Base-by-base conservation (phyloP, 2,797 vertebrate species). In the Poliocrania exsul region DNA sequence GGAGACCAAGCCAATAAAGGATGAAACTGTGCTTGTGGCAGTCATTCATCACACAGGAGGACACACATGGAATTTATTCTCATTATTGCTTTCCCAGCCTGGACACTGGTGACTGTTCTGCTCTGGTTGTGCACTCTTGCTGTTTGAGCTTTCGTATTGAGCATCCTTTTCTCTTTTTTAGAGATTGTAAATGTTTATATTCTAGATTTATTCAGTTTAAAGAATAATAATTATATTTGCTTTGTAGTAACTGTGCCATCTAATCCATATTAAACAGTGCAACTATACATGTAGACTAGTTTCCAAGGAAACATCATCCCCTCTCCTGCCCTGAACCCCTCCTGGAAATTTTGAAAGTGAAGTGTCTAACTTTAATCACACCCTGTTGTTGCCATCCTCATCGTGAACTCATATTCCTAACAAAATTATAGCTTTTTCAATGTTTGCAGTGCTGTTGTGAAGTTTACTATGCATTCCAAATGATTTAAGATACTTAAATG, bases 231-330 rank as follows among this genome's bases (percentile, higher is more conserved):
- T 82, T 91, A 33, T 67, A 78, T 92, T 94, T 96, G 44, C 54
- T 82, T 82, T 31, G 18, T 90, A 60, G 91, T 81, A 95, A 83
- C 79, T 90, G 58, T 95, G 72, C 86, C 33, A 92, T 85, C 71
- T 81, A 85, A 94, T 94, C 93, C 85, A 88, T 92, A 96, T 93
- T 96, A 84, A 94, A 78, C 53, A 92, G 91, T 84, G 44, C 80
- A 93, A 73, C 86, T 96, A 42, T 90, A 93, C 61, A 26, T 13
- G 49, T 65, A 57, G 66, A 60, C n/a, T n/a, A 24, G 81, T 98
- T 97, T 96, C 97, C 95, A 97, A 96, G 95, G 96, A 93, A 97
- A 97, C 91, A 9, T 42, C 66, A 84, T 64, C 81, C 67, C 35
- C 42, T 91, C 24, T 38, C 40, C 37, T 80, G 58, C 26, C 61